phyloP scores from a whole-genome alignment of 2,113 vertebrate genomes.

The Orientallactaga bullata region DNA sequence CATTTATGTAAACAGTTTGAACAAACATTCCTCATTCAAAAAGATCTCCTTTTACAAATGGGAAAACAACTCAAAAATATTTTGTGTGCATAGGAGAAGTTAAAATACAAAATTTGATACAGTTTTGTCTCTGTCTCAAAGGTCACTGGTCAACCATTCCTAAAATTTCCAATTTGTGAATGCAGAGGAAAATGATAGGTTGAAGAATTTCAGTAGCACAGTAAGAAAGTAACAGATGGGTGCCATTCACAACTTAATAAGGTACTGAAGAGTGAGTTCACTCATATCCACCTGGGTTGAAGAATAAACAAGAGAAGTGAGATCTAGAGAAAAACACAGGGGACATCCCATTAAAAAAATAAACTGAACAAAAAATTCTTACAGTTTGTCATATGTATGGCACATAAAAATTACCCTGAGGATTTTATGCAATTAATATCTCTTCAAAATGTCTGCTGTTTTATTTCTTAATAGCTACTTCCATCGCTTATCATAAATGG shows the following conservation, averaged over 20 bases:
- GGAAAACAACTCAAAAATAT: neutral
- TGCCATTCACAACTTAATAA: conserved; percentile 41
- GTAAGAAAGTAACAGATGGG: conserved; percentile 70
- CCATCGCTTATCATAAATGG: neutral
- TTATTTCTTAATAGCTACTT: neutral
- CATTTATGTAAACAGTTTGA: neutral
- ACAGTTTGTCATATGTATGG: neutral
- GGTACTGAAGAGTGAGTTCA: neutral
- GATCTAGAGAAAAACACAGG: neutral
- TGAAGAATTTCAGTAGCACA: neutral
- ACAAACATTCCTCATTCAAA: conserved; percentile 17
- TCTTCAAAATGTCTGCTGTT: neutral
- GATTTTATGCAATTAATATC: neutral
- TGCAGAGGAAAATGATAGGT: accelerated
- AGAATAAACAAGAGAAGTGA: neutral
- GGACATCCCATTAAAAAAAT: neutral
- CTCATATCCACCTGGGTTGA: neutral
- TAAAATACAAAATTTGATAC: neutral
- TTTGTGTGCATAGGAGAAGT: neutral
- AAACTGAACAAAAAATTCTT: neutral
- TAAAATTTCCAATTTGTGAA: neutral
- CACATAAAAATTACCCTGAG: neutral
- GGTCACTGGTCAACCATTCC: neutral
- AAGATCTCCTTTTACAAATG: neutral
- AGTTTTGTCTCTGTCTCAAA: neutral